Percentiles rank a stretch among this genome's conserved stretches.
Evolutionary conservation across 2,113 vertebrate species (phyloP).

Genomic region (Suricata suricatta): DNA sequence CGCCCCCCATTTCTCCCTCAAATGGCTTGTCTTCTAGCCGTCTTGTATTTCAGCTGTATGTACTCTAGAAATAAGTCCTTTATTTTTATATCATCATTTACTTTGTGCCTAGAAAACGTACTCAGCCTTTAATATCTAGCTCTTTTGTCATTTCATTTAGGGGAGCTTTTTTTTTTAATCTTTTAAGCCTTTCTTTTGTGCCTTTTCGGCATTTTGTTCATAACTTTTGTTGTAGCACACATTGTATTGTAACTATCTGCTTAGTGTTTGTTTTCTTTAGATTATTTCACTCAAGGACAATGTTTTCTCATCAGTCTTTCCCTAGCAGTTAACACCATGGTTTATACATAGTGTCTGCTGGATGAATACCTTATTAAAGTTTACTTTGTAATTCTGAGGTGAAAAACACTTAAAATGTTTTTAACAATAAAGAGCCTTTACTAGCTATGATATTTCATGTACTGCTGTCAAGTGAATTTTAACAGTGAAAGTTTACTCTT

Average conservation of each 20-base stretch:
- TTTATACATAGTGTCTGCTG: background rate
- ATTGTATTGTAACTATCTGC: background rate
- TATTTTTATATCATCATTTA: background rate
- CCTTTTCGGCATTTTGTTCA: background rate
- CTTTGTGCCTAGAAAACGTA: conserved; percentile 8
- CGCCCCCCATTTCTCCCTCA: background rate
- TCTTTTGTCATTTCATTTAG: background rate
- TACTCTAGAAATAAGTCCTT: background rate
- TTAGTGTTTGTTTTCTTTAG: background rate
- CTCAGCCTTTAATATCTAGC: background rate
- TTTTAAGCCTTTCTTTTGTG: background rate
- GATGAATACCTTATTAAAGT: background rate
- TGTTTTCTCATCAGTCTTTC: background rate
- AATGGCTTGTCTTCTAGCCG: background rate
- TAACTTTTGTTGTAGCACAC: background rate
- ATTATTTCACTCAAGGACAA: background rate
- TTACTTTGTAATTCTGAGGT: conserved; percentile 21
- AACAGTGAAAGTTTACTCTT: background rate
- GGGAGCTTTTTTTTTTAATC: background rate
- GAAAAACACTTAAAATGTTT: background rate
- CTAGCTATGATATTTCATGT: background rate
- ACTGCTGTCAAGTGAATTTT: background rate
- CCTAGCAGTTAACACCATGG: background rate
- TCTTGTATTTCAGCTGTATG: background rate
- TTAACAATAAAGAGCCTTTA: background rate